These are phyloP conservation scores for Gymnopithys bicolor DNA, from an alignment of 2,797 vertebrate species.

Conservation along the genomic window DNA sequence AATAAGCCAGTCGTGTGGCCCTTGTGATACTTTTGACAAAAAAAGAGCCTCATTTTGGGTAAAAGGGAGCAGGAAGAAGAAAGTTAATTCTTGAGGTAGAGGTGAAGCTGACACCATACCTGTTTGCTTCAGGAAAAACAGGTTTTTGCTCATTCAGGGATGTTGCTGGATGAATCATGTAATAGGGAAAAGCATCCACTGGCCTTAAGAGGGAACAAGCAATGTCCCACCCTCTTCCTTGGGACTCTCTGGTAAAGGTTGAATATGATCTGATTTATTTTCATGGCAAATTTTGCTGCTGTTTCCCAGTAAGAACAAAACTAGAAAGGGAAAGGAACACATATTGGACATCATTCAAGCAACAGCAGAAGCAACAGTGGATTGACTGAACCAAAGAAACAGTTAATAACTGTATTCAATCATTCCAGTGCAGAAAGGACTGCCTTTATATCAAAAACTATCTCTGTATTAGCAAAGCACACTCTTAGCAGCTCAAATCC, in stretches of 20 bases:
- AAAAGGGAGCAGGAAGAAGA: neutral
- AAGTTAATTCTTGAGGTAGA: rapidly evolving
- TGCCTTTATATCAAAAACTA: neutral
- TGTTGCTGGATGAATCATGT: neutral
- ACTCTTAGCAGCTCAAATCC: neutral
- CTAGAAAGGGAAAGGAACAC: neutral
- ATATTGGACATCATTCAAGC: neutral
- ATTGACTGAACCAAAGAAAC: neutral
- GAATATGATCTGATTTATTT: neutral
- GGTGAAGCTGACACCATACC: neutral
- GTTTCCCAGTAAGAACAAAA: neutral
- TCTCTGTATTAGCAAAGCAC: neutral
- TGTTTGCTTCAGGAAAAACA: neutral
- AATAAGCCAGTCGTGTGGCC: neutral
- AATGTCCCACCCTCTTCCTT: neutral
- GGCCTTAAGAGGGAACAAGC: neutral
- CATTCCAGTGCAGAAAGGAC: neutral
- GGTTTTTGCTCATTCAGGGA: neutral
- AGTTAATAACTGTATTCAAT: neutral
- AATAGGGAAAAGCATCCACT: neutral
- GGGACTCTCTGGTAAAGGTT: neutral
- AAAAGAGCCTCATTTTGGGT: neutral
- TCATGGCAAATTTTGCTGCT: neutral
- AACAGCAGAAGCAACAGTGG: neutral
- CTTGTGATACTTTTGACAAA: neutral